Percentiles rank a stretch among this genome's conserved stretches.
These are phyloP conservation scores for Scalopus aquaticus DNA, from an alignment of 2,113 vertebrate species.

Conservation along the genomic window DNA sequence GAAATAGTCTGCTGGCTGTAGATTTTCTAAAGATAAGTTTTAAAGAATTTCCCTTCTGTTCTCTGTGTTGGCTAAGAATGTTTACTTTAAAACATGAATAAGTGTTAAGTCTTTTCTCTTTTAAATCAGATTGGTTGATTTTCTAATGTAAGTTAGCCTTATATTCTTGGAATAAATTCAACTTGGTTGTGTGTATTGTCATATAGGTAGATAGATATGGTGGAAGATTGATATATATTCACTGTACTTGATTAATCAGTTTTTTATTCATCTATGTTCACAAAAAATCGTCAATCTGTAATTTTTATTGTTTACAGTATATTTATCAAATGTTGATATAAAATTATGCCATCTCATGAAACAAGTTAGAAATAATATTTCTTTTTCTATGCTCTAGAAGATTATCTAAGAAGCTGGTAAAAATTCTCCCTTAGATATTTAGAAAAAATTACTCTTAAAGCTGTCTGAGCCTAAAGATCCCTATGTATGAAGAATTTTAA, in stretches of 20 bases:
- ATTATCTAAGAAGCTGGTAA: neutral
- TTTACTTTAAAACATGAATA: neutral
- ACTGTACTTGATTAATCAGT: neutral
- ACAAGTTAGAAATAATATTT: neutral
- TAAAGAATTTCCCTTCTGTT: neutral
- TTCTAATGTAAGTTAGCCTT: neutral
- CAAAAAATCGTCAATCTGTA: neutral
- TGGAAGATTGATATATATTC: neutral
- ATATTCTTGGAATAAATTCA: neutral
- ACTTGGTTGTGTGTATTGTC: neutral
- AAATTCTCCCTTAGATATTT: neutral
- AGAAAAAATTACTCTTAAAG: neutral
- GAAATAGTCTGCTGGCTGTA: no score
- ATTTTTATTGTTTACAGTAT: neutral
- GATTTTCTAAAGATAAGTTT: neutral
- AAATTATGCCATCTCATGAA: neutral
- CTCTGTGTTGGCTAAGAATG: neutral
- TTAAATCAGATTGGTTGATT: neutral
- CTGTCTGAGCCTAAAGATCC: neutral
- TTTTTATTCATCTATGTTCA: neutral
- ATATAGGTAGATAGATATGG: no score
- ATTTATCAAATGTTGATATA: neutral
- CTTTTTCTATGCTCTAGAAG: neutral
- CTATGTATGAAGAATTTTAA: neutral
- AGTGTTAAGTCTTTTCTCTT: neutral